A percentile compares a stretch with the other conserved stretches of the same genome.
Evolutionary conservation across 2,888 invertebrate species (phyloP).

Genomic region (Eustalomyia histrio): DNA sequence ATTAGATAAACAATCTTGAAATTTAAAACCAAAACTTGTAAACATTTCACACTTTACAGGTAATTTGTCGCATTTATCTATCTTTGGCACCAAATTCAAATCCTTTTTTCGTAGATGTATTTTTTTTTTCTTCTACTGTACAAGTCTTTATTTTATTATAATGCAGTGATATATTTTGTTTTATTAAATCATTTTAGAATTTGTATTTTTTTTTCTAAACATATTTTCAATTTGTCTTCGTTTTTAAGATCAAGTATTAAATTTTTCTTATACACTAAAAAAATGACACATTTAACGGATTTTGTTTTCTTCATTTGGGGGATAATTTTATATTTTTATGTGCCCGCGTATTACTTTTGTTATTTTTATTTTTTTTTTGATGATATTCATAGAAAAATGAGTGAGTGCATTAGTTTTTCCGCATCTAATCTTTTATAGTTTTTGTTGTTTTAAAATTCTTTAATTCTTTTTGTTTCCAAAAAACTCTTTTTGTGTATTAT

Average conservation of each 20-base stretch:
- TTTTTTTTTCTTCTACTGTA: neutral
- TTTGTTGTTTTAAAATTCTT: conserved; percentile 41
- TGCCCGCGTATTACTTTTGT: conserved; percentile 14
- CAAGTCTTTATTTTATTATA: neutral
- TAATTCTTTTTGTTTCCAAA: conserved; percentile 30
- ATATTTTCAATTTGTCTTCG: conserved; percentile 13
- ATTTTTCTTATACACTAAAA: neutral
- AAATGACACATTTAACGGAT: conserved; percentile 19
- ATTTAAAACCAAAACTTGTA: conserved; percentile 38
- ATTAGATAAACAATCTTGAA: conserved; percentile 20
- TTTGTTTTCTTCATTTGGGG: conserved; percentile 1
- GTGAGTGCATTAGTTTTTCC: conserved; percentile 44
- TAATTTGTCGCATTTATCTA: conserved; percentile 47
- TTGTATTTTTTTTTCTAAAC: neutral
- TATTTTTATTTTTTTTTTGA: conserved; percentile 15
- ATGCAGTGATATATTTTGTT: neutral
- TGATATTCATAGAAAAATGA: conserved; percentile 3
- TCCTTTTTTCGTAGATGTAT: conserved; percentile 1
- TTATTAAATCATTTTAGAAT: neutral
- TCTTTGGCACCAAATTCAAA: conserved; percentile 44
- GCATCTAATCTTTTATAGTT: conserved; percentile 28
- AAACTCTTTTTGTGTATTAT: conserved; percentile 24
- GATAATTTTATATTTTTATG: conserved; percentile 18
- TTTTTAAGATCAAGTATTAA: conserved; percentile 13
- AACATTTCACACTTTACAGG: conserved; percentile 44